These are phyloP conservation scores for Eonycteris spelaea DNA, from an alignment of 2,113 vertebrate species.

Conservation along the genomic window DNA sequence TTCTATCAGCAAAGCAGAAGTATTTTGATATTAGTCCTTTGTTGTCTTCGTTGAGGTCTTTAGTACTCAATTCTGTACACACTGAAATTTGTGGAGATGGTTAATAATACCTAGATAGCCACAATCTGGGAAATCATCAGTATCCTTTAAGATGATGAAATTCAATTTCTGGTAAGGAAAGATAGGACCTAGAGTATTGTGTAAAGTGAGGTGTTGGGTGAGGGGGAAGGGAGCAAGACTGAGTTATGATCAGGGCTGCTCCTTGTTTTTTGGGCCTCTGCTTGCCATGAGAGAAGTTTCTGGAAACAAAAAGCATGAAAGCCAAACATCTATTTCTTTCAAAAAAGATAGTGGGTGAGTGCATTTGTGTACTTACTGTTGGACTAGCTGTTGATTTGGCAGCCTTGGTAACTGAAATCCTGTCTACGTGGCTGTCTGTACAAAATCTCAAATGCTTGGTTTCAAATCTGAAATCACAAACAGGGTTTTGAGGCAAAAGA, in stretches of 20 bases:
- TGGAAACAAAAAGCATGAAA: neutral
- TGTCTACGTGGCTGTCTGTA: neutral
- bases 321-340: conserved; percentile 31
- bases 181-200: neutral
- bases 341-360: neutral
- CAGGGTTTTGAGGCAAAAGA: neutral
- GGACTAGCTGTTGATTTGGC: neutral
- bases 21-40: neutral
- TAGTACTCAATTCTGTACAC: neutral
- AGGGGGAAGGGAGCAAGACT: neutral
- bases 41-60: neutral
- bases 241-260: neutral
- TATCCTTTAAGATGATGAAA: neutral
- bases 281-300: neutral
- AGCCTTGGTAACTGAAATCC: neutral
- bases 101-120: neutral
- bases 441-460: neutral
- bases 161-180: neutral
- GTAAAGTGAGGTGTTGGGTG: neutral
- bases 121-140: neutral
- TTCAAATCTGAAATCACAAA: conserved; percentile 6
- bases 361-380: neutral
- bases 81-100: neutral
- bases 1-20: neutral
- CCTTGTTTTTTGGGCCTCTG: neutral